These are phyloP conservation scores for Chauna torquata DNA, from an alignment of 2,113 vertebrate genomes.

Conservation along the genomic window DNA sequence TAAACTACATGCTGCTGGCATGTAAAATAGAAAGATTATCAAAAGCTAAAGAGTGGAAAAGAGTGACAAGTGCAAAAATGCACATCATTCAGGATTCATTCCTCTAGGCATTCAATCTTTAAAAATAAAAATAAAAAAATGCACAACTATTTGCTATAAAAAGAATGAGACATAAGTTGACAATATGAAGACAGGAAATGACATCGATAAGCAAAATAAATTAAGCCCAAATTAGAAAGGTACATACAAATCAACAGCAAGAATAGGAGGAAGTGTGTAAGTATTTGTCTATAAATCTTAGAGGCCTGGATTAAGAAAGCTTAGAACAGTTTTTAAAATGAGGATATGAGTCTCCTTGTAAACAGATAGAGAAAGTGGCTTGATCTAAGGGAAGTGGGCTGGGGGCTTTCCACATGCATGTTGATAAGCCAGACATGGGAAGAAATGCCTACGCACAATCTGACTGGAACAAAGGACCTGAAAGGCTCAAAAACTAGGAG, in stretches of 20 bases:
- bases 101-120: conserved; percentile 5
- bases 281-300: background rate
- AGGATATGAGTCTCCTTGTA: background rate
- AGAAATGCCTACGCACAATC: background rate
- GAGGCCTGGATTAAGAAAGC: background rate
- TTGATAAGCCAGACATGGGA: background rate
- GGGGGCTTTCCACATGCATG: background rate
- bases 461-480: background rate
- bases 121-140: background rate
- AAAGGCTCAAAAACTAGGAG: background rate
- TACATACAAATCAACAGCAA: background rate
- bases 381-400: background rate
- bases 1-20: conserved; percentile 16
- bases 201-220: conserved; percentile 32
- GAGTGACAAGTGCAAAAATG: conserved; percentile 68
- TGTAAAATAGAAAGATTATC: conserved; percentile 41
- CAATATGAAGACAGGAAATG: conserved; percentile 25
- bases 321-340: background rate
- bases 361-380: background rate
- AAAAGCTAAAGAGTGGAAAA: conserved; percentile 24
- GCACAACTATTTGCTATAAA: conserved; percentile 58
- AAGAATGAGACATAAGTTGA: conserved; percentile 34
- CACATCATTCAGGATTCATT: conserved; percentile 21
- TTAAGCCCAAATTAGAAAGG: background rate
- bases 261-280: background rate